Evolutionary conservation across 2,888 invertebrate genomes (phyloP).

Genomic region (Toxonevra muliebris): DNA sequence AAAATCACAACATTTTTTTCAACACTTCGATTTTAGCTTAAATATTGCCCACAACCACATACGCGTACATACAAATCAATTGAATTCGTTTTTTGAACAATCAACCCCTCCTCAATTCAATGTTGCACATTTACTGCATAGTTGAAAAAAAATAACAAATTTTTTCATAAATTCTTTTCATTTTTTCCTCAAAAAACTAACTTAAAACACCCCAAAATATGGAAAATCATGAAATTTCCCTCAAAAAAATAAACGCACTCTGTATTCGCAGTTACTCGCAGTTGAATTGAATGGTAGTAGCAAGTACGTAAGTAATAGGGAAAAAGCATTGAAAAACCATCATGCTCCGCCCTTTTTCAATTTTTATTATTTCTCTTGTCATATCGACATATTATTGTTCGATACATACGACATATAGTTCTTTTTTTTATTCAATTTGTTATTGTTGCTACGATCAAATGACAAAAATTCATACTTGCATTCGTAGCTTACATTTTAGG

Average conservation of each 20-base stretch:
- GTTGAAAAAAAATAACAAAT: too few relatives aligned
- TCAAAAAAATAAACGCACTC: conserved; percentile 51
- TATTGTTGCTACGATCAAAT: conserved; percentile 26
- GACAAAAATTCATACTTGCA: conserved; percentile 21
- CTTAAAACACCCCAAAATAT: conserved; percentile 65
- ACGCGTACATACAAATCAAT: too few relatives aligned
- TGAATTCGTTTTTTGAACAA: conserved; percentile 11
- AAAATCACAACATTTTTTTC: conserved; percentile 6
- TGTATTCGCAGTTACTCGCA: too few relatives aligned
- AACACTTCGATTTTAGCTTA: too few relatives aligned
- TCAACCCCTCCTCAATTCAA: conserved; percentile 40
- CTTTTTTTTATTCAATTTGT: conserved; percentile 28
- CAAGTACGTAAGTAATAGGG: conserved; percentile 15
- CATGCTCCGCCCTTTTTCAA: conserved; percentile 44
- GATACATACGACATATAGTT: neutral
- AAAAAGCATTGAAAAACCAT: conserved; percentile 32
- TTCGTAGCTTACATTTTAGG: conserved; percentile 20
- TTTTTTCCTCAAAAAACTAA: conserved; percentile 51
- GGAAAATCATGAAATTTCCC: conserved; percentile 64
- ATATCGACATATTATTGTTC: conserved; percentile 9
- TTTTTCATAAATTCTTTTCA: too few relatives aligned
- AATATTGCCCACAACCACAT: neutral
- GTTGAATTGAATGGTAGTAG: neutral
- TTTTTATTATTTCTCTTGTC: conserved; percentile 41
- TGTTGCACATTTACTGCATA: conserved; percentile 45